Percentiles rank a stretch among this genome's conserved stretches.
Evolutionary conservation across 2,797 vertebrate genomes (phyloP).

Genomic region (Smutsia temminckii): DNA sequence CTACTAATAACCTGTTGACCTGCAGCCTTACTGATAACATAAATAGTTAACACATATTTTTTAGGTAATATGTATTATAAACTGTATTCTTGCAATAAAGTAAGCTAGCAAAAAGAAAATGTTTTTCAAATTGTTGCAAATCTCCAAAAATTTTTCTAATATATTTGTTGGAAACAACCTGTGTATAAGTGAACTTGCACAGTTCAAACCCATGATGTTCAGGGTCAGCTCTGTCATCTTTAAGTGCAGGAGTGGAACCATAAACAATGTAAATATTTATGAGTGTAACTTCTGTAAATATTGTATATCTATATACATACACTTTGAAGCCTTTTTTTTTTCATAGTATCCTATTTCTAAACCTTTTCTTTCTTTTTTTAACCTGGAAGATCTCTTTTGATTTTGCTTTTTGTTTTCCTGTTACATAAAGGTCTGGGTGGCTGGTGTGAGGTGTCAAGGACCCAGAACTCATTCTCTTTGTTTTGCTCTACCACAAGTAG

Average conservation of each 20-base stretch:
- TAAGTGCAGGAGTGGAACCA: neutral
- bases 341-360: slow-evolving; percentile 43
- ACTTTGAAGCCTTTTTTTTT: neutral
- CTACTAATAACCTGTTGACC: no score
- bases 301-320: neutral
- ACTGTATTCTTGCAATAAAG: no score
- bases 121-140: no score
- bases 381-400: neutral
- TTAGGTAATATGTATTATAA: no score
- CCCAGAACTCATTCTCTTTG: neutral
- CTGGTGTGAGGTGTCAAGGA: neutral
- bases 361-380: neutral
- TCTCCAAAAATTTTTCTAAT: no score
- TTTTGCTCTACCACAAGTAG: no score
- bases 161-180: no score
- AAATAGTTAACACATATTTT: no score
- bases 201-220: no score
- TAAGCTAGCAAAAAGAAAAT: no score
- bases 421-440: neutral
- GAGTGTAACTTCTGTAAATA: neutral
- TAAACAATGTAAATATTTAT: neutral
- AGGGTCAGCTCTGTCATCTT: neutral
- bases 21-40: no score
- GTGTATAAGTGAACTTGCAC: no score
- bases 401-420: neutral